phyloP scores from a whole-genome alignment of 2,888 invertebrate species.

The Lamellibrachia columna region DNA sequence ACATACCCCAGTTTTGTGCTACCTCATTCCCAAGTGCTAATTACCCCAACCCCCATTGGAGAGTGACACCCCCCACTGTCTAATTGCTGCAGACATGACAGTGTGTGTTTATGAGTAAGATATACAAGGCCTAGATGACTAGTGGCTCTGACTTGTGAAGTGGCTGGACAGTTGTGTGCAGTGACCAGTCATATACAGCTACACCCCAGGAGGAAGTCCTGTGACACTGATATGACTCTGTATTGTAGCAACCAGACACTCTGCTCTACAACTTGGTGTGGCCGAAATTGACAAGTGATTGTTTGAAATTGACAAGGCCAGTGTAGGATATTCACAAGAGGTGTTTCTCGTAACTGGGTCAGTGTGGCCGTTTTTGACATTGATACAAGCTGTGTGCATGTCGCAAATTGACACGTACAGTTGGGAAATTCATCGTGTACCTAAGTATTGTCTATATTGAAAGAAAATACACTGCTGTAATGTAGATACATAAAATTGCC shows the following conservation, averaged over 20 bases:
- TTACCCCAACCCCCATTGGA: conserved; percentile 1
- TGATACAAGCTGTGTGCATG: background rate
- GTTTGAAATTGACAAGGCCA: background rate
- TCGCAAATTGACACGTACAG: background rate
- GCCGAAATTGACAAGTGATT: background rate
- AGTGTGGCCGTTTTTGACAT: background rate
- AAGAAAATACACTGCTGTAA: background rate
- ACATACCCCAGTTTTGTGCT: conserved; percentile 3
- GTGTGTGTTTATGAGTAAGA: conserved; percentile 11
- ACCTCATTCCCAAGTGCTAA: conserved; percentile 1
- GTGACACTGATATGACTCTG: conserved; percentile 4
- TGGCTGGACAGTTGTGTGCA: background rate
- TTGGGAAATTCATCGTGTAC: background rate
- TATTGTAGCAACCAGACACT: background rate
- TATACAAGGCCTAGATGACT: background rate
- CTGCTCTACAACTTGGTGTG: background rate
- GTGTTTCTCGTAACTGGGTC: background rate
- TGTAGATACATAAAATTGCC: background rate
- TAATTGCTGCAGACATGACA: background rate
- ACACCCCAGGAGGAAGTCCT: background rate
- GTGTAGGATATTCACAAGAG: background rate
- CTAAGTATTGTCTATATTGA: background rate
- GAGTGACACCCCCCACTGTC: background rate
- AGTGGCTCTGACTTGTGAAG: background rate
- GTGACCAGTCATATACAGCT: background rate